Percentiles rank a stretch among this genome's conserved stretches.
phyloP scores from a whole-genome alignment of 2,888 invertebrate genomes.

The Flexamia atlantica region DNA sequence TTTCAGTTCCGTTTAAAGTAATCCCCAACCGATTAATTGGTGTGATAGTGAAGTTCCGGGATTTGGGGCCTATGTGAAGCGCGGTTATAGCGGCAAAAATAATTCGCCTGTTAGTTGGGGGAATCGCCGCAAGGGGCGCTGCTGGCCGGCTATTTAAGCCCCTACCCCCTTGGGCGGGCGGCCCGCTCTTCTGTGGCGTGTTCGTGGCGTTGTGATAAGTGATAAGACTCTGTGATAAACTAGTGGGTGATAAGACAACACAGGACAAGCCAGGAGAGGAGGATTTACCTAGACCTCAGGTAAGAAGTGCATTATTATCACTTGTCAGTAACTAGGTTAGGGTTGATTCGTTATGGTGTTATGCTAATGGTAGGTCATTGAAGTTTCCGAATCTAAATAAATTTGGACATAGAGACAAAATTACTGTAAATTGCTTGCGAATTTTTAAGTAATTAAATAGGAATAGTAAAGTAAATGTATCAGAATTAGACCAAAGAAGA shows the following conservation, averaged over 20 bases:
- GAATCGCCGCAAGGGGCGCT: slow-evolving; percentile 30
- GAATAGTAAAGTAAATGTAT: too few species aligned
- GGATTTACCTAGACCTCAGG: slow-evolving; percentile 39
- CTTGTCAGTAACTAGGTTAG: too few species aligned
- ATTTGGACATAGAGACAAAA: too few species aligned
- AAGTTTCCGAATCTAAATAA: too few species aligned
- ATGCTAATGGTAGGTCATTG: too few species aligned
- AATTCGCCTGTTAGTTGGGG: slow-evolving; percentile 38
- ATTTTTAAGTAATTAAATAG: too few species aligned
- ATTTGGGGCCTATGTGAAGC: slow-evolving; percentile 6
- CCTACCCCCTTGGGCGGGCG: slow-evolving; percentile 58
- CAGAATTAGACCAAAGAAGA: too few species aligned
- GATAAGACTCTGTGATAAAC: slow-evolving; percentile 36
- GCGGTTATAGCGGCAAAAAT: slow-evolving; percentile 19
- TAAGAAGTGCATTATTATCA: slow-evolving; percentile 9
- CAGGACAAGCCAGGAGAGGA: not conserved
- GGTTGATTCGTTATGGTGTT: too few species aligned
- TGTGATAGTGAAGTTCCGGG: slow-evolving; percentile 26
- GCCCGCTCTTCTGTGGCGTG: slow-evolving; percentile 14
- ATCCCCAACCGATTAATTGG: slow-evolving; percentile 45
- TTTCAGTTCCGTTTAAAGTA: slow-evolving; percentile 6
- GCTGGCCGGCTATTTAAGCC: slow-evolving; percentile 57
- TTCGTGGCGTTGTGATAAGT: slow-evolving; percentile 19
- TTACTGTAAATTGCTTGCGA: too few species aligned
- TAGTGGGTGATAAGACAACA: slow-evolving; percentile 44